Conservation (phyloP, 2,797 vertebrate genomes). For the Coilia nasus region DNA sequence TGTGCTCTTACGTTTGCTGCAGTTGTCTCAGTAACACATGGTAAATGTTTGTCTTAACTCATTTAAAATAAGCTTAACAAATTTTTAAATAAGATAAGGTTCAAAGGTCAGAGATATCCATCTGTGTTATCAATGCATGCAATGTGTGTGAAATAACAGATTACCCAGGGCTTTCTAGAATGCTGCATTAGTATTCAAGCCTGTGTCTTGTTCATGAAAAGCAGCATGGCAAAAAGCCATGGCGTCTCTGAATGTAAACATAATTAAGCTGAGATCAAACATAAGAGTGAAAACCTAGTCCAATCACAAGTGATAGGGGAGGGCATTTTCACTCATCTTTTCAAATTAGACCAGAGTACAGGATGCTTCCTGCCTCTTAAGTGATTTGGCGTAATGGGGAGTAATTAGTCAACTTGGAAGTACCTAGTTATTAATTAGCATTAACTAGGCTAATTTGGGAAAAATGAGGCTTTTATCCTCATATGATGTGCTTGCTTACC, state of each 20-base stretch:
- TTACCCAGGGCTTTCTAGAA: neutral
- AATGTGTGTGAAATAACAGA: neutral
- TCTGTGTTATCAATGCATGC: neutral
- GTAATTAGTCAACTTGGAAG: constrained; percentile 57
- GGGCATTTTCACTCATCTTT: constrained; percentile 31
- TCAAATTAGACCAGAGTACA: constrained; percentile 50
- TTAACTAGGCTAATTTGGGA: constrained; percentile 53
- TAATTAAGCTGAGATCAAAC: constrained; percentile 56
- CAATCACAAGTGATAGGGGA: constrained; percentile 39
- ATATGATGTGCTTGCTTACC: constrained; percentile 50
- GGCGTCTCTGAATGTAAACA: constrained; percentile 22
- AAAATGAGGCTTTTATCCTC: constrained; percentile 45
- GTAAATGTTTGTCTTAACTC: neutral
- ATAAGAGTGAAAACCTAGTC: constrained; percentile 37
- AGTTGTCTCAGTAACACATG: constrained; percentile 24
- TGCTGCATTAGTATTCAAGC: neutral
- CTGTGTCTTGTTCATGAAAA: neutral
- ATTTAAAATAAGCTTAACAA: neutral
- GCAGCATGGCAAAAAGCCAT: neutral
- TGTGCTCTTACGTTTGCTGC: neutral
- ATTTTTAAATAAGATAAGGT: neutral
- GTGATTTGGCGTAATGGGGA: constrained; percentile 45
- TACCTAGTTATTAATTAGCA: constrained; percentile 53
- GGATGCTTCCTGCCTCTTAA: constrained; percentile 39
- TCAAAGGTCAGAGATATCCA: neutral